Percentiles rank a stretch among this genome's conserved stretches.
Conservation (phyloP, 1,140 invertebrate genomes). For the Heterodera carotae region DNA sequence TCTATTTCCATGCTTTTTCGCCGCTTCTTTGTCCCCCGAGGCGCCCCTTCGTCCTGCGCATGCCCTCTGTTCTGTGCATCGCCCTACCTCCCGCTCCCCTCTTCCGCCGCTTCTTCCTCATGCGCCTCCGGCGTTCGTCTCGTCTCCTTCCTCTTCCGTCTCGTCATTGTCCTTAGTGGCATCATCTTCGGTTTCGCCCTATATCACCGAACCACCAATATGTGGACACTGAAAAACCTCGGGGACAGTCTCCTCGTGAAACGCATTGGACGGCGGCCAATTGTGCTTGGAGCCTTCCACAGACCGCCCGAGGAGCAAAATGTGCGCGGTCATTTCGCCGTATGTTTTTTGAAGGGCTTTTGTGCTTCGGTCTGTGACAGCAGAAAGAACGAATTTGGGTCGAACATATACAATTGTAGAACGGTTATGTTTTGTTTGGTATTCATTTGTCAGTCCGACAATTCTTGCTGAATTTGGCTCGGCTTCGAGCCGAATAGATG, state of each 20-base stretch:
- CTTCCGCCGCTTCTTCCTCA: no score
- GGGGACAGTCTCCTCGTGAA: conserved; percentile 59
- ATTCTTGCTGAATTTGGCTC: no score
- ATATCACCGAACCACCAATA: conserved; percentile 63
- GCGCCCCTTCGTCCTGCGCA: not conserved
- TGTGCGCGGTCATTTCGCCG: conserved; percentile 57
- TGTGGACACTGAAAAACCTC: conserved; percentile 64
- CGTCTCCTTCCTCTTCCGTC: conserved; percentile 3
- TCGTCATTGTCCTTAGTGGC: conserved; percentile 2
- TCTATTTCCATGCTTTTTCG: not conserved
- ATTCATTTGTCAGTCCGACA: no score
- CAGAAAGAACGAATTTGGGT: no score
- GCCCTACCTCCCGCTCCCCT: not conserved
- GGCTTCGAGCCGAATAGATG: no score
- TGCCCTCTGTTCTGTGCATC: not conserved
- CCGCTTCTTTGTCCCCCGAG: not conserved
- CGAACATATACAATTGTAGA: no score
- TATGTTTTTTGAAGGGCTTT: conserved; percentile 45
- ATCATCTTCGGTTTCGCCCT: conserved; percentile 53
- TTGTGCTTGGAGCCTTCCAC: conserved; percentile 61
- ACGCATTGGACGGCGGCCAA: conserved; percentile 52
- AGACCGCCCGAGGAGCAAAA: conserved; percentile 57
- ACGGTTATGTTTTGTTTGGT: no score
- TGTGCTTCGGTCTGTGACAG: no score
- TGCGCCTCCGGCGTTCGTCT: not conserved